phyloP scores from a whole-genome alignment of 1,140 invertebrate species.

The Drosophila burlai region DNA sequence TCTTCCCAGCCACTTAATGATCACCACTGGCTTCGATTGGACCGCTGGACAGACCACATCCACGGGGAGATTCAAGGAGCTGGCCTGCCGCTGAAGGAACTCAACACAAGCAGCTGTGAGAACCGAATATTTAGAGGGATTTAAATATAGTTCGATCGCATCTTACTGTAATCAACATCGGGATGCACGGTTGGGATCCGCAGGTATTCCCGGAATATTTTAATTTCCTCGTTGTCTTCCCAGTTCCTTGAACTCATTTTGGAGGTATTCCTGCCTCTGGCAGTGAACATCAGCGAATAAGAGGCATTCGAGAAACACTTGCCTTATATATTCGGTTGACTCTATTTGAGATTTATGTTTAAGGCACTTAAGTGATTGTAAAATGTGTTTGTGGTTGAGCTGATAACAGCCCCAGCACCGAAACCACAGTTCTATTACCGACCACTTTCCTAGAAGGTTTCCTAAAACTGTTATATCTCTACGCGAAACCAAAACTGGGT shows the following conservation, averaged over 20 bases:
- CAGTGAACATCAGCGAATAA: slow-evolving; percentile 4
- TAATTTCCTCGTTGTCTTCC: slow-evolving; percentile 89
- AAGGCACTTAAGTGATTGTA: slow-evolving; percentile 3
- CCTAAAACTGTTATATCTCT: neutral
- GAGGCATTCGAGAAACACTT: neutral
- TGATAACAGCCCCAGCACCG: slow-evolving; percentile 12
- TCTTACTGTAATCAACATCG: slow-evolving; percentile 89
- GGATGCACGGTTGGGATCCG: slow-evolving; percentile 93
- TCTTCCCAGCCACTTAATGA: slow-evolving; percentile 91
- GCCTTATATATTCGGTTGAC: neutral
- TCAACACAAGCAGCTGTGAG: slow-evolving; percentile 85
- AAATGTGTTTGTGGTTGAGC: slow-evolving; percentile 3
- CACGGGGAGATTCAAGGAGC: slow-evolving; percentile 87
- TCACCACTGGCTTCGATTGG: slow-evolving; percentile 89
- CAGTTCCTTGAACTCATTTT: slow-evolving; percentile 55
- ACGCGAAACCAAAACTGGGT: neutral
- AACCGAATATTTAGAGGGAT: slow-evolving; percentile 16
- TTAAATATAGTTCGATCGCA: neutral
- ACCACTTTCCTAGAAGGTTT: neutral
- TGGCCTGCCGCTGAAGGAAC: slow-evolving; percentile 89
- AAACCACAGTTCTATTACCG: neutral
- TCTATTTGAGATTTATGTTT: slow-evolving; percentile 3
- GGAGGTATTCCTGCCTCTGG: neutral
- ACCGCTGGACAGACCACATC: slow-evolving; percentile 85
- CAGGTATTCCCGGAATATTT: slow-evolving; percentile 92